These are phyloP conservation scores for Aphyosemion australe DNA, from an alignment of 2,113 vertebrate genomes.

Conservation along the genomic window DNA sequence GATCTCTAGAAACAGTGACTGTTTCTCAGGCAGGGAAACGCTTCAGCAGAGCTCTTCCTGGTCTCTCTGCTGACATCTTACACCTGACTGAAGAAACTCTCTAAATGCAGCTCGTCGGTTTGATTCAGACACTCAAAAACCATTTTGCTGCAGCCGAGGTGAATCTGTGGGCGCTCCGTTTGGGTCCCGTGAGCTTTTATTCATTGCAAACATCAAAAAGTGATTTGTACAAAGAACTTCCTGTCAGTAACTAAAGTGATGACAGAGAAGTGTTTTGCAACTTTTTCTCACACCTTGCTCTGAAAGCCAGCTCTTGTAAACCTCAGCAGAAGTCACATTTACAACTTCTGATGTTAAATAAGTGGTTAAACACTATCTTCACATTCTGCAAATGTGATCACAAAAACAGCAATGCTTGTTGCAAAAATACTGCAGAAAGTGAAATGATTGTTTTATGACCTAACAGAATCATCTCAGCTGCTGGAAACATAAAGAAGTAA, in stretches of 20 bases:
- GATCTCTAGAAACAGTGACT: constrained; percentile 60
- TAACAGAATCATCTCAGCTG: no score
- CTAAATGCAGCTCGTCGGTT: background rate
- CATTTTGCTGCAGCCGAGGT: no score
- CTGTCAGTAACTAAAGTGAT: background rate
- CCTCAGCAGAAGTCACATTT: background rate
- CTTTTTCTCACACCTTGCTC: background rate
- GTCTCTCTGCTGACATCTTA: constrained; percentile 23
- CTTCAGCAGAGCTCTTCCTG: constrained; percentile 6
- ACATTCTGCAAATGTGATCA: no score
- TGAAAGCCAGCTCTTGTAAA: background rate
- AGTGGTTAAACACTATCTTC: no score
- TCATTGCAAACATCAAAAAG: background rate
- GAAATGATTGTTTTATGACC: no score
- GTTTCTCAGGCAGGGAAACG: constrained; percentile 36
- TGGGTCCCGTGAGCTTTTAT: no score
- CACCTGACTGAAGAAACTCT: constrained; percentile 48
- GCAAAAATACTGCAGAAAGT: no score
- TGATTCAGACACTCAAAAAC: background rate
- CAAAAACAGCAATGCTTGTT: no score
- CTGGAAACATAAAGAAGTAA: no score
- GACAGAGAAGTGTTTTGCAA: background rate
- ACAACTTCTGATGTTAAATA: background rate
- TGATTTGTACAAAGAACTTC: background rate
- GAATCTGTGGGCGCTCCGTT: no score